Percentiles rank a stretch among this genome's conserved stretches.
Conservation (phyloP, 2,113 vertebrate species). For the Strix aluco region DNA sequence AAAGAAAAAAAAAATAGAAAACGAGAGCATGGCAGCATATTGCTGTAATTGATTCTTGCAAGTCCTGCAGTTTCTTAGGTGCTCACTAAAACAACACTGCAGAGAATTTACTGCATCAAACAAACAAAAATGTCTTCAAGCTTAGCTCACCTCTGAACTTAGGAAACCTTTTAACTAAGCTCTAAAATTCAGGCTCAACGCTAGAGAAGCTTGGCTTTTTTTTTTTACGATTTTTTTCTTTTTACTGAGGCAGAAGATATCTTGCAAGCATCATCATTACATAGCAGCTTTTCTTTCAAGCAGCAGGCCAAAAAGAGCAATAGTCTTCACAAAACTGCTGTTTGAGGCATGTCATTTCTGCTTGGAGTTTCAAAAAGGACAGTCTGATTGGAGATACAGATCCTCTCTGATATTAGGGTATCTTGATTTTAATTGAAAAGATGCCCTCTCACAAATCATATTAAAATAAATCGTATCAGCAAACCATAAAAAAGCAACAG, state of each 20-base stretch:
- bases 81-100: not conserved
- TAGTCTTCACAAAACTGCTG: accelerated
- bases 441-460: not conserved
- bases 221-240: not conserved
- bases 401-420: not conserved
- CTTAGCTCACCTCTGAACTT: not conserved
- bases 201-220: not conserved
- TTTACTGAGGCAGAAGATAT: not conserved
- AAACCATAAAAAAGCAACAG: not conserved
- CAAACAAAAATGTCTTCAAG: not conserved
- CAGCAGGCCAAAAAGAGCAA: not conserved
- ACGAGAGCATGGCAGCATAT: not conserved
- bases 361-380: not conserved
- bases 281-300: not conserved
- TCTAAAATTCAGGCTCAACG: not conserved
- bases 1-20: not conserved
- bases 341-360: not conserved
- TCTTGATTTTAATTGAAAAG: not conserved
- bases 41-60: conserved; percentile 9
- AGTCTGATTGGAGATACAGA: not conserved
- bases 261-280: not conserved
- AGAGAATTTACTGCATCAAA: not conserved
- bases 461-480: not conserved
- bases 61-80: conserved; percentile 2
- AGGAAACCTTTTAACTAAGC: not conserved